A percentile compares a stretch with the other conserved stretches of the same genome.
phyloP scores from a whole-genome alignment of 2,113 vertebrate genomes.

The Pterocles gutturalis region DNA sequence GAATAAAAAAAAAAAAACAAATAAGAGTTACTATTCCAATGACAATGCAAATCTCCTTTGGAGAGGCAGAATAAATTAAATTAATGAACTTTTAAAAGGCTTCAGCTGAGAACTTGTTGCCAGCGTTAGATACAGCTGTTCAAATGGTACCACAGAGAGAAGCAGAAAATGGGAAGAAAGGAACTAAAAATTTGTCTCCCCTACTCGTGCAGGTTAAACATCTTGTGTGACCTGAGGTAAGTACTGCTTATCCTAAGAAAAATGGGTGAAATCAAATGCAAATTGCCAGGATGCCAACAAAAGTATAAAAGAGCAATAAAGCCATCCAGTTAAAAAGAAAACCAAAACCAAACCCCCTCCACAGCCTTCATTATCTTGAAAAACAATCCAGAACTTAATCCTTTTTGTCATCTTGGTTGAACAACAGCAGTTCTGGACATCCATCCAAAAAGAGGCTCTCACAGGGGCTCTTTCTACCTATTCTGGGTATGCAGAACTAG shows the following conservation, averaged over 20 bases:
- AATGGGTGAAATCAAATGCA: background rate
- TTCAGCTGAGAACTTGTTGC: constrained; percentile 27
- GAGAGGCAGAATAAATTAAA: constrained; percentile 47
- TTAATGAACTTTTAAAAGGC: constrained; percentile 26
- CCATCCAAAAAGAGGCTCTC: background rate
- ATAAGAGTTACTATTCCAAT: background rate
- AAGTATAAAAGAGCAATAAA: background rate
- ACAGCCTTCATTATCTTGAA: background rate
- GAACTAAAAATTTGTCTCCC: background rate
- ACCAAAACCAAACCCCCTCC: background rate
- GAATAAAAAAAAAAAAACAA: background rate
- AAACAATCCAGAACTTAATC: background rate
- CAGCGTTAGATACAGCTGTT: constrained; percentile 30
- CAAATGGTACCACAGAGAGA: background rate
- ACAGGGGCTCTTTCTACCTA: background rate
- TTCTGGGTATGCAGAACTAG: background rate
- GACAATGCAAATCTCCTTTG: constrained; percentile 1
- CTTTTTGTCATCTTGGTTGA: background rate
- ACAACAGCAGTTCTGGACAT: background rate
- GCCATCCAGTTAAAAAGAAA: background rate
- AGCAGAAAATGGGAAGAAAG: background rate
- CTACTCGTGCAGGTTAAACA: background rate
- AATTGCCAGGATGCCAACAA: background rate
- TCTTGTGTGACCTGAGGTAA: background rate
- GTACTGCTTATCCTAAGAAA: background rate